A percentile compares a stretch with the other conserved stretches of the same genome.
phyloP scores from a whole-genome alignment of 1,140 invertebrate genomes.

The Sitophilus oryzae region DNA sequence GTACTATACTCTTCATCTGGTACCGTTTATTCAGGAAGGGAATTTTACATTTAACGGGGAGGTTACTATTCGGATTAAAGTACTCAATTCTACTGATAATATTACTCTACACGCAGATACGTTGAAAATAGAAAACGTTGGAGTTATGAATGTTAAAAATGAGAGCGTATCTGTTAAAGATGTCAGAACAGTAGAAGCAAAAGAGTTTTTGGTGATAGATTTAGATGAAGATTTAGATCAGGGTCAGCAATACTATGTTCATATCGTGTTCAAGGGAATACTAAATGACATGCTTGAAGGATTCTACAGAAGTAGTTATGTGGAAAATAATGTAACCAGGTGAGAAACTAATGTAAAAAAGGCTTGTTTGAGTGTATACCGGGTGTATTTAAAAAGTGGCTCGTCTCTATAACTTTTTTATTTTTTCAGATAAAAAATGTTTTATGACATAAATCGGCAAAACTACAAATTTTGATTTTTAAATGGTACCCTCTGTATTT shows the following conservation, averaged over 20 bases:
- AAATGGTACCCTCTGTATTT: too few species aligned
- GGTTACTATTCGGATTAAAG: constrained; percentile 61
- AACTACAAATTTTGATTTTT: too few species aligned
- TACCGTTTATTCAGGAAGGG: constrained; percentile 62
- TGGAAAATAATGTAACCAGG: constrained; percentile 61
- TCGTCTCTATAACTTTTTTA: too few species aligned
- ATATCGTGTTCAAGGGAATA: constrained; percentile 63
- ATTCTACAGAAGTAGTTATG: constrained; percentile 84
- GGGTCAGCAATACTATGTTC: constrained; percentile 58
- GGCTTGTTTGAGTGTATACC: too few species aligned
- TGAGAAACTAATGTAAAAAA: constrained; percentile 41
- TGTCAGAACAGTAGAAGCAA: constrained; percentile 53
- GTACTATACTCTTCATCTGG: constrained; percentile 61
- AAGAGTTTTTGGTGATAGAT: constrained; percentile 70
- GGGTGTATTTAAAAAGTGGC: too few species aligned
- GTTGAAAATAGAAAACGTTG: constrained; percentile 56
- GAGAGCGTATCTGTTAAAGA: constrained; percentile 39
- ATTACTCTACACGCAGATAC: constrained; percentile 72
- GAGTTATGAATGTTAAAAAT: constrained; percentile 38
- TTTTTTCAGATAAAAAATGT: too few species aligned
- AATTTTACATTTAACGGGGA: constrained; percentile 75
- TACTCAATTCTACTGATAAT: constrained; percentile 58
- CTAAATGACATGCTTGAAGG: constrained; percentile 74
- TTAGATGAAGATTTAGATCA: constrained; percentile 52
- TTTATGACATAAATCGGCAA: too few species aligned